Evolutionary conservation across 2,888 invertebrate genomes (phyloP).

Genomic region (Ellobium chinense): DNA sequence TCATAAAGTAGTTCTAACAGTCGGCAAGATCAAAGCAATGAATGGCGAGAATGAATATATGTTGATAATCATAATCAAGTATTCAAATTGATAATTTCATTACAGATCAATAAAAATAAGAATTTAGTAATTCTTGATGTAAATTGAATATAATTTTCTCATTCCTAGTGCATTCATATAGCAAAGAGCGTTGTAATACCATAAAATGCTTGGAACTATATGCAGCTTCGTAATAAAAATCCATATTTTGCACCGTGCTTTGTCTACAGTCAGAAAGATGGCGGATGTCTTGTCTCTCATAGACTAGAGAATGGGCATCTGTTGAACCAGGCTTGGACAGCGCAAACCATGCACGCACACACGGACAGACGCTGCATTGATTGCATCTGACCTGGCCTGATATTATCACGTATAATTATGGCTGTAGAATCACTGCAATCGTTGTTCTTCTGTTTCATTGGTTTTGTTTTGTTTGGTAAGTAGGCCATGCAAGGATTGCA

Average conservation of each 20-base stretch:
- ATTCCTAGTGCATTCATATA: too few species aligned
- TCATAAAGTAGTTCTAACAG: constrained; percentile 19
- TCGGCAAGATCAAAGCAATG: constrained; percentile 13
- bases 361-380: constrained; percentile 20
- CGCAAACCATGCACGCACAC: constrained; percentile 24
- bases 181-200: too few species aligned
- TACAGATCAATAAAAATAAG: too few species aligned
- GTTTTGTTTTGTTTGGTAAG: neutral
- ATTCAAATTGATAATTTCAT: neutral
- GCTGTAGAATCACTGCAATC: neutral
- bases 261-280: constrained; percentile 19
- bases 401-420: neutral
- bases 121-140: too few species aligned
- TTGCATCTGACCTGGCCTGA: constrained; percentile 26
- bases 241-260: neutral
- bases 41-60: neutral
- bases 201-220: constrained; percentile 4
- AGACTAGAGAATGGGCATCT: too few species aligned
- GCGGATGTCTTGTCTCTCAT: constrained; percentile 5
- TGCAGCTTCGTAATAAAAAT: constrained; percentile 32
- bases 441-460: constrained; percentile 9
- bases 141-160: too few species aligned
- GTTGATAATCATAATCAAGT: constrained; percentile 25
- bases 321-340: neutral
- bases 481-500: too few species aligned